Percentiles rank a stretch among this genome's conserved stretches.
Evolutionary conservation across 2,888 invertebrate genomes (phyloP).

Genomic region (Agonum fuliginosum): DNA sequence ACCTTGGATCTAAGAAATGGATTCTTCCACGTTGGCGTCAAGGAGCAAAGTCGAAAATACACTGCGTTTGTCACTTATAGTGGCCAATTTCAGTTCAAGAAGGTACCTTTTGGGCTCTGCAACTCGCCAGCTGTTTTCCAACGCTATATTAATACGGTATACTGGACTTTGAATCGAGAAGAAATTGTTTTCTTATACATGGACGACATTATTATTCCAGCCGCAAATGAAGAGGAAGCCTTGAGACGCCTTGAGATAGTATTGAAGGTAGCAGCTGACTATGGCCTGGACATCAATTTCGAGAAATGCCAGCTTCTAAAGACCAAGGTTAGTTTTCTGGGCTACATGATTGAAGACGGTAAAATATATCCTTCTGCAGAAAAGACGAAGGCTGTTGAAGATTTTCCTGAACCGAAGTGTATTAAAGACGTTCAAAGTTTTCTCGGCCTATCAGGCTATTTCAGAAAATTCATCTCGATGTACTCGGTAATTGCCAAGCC

Average conservation of each 20-base stretch:
- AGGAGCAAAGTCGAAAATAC: too few relatives aligned
- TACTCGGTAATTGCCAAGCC: slow-evolving; percentile 51
- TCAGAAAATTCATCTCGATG: slow-evolving; percentile 55
- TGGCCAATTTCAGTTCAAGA: too few relatives aligned
- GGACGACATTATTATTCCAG: background rate
- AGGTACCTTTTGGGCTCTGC: too few relatives aligned
- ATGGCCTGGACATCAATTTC: background rate
- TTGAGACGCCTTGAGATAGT: background rate
- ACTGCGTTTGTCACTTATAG: too few relatives aligned
- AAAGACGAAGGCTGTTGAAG: background rate
- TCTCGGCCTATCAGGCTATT: slow-evolving; percentile 37
- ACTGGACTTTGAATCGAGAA: background rate
- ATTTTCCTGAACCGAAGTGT: background rate
- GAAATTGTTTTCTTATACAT: background rate
- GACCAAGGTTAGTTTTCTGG: background rate
- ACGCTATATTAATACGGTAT: background rate
- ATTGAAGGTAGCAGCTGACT: background rate
- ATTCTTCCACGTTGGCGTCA: too few relatives aligned
- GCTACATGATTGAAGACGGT: background rate
- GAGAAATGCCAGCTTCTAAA: background rate
- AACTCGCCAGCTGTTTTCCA: too few relatives aligned
- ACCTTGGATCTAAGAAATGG: too few relatives aligned
- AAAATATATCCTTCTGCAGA: background rate
- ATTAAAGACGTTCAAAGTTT: background rate
- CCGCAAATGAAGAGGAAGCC: background rate